Conservation (phyloP, 2,888 invertebrate species). For the Cheilosia urbana region DNA sequence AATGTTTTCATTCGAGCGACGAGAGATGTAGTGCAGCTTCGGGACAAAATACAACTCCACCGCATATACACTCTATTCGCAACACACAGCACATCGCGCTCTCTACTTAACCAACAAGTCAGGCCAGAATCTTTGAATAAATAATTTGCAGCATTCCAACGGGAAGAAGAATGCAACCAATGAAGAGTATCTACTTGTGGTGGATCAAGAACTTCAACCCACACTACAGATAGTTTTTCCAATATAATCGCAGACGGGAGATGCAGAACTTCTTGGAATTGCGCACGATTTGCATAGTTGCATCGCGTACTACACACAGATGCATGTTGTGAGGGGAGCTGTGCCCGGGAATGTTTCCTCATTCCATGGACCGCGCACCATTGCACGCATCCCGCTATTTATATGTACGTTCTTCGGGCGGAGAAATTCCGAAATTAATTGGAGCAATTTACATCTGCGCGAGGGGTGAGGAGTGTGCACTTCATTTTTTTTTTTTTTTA, state of each 20-base stretch:
- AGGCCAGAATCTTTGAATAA: constrained; percentile 57
- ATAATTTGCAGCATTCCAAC: constrained; percentile 59
- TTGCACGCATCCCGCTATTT: constrained; percentile 7
- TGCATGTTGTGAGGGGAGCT: background rate
- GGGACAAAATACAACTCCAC: constrained; percentile 3
- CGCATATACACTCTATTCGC: background rate
- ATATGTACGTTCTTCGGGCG: constrained; percentile 26
- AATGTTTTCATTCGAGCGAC: constrained; percentile 33
- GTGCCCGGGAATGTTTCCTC: constrained; percentile 58
- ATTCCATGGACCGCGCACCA: constrained; percentile 35
- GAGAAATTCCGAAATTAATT: constrained; percentile 70
- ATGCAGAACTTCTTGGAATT: constrained; percentile 48
- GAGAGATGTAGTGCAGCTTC: background rate
- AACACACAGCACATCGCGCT: background rate
- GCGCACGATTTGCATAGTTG: constrained; percentile 49
- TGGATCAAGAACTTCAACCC: constrained; percentile 51
- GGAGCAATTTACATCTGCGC: constrained; percentile 66
- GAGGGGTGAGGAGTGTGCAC: constrained; percentile 7
- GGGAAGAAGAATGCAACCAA: constrained; percentile 44
- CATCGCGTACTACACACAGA: constrained; percentile 22
- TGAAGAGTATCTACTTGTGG: constrained; percentile 41
- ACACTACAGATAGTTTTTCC: constrained; percentile 25
- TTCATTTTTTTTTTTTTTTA: background rate
- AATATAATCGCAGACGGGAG: constrained; percentile 5
- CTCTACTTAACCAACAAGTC: constrained; percentile 18